These are phyloP conservation scores for Chelonia mydas DNA, from an alignment of 2,797 vertebrate species.

Conservation along the genomic window DNA sequence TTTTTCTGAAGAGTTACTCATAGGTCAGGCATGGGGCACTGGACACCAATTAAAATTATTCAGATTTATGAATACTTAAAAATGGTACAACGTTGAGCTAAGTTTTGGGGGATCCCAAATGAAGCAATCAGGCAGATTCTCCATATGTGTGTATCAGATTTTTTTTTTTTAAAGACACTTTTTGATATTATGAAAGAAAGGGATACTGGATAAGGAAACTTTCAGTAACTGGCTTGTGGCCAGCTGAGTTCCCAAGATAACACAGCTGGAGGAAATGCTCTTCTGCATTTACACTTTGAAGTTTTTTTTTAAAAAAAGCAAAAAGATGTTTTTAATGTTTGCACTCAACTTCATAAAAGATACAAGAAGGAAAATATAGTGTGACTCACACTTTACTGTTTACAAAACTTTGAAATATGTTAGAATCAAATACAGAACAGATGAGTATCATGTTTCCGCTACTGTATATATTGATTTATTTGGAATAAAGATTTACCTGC, in stretches of 20 bases:
- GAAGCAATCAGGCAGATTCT: neutral
- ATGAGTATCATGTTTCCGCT: slow-evolving; percentile 26
- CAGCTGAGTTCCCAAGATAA: neutral
- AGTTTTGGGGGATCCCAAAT: neutral
- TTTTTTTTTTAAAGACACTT: neutral
- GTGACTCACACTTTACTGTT: slow-evolving; percentile 61
- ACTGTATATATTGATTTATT: slow-evolving; percentile 42
- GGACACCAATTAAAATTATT: neutral
- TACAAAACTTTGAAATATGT: slow-evolving; percentile 66
- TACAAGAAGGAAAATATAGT: slow-evolving; percentile 46
- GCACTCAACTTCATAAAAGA: slow-evolving; percentile 58
- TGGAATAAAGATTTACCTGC: slow-evolving; percentile 68
- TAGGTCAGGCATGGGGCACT: neutral
- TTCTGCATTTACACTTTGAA: slow-evolving; percentile 32
- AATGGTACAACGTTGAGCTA: neutral
- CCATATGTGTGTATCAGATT: neutral
- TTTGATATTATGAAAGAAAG: neutral
- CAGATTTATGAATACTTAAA: neutral
- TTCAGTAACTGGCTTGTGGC: neutral
- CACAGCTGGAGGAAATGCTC: neutral
- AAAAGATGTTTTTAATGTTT: slow-evolving; percentile 55
- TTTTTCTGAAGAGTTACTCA: neutral
- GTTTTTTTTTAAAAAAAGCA: slow-evolving; percentile 8
- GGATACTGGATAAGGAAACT: neutral
- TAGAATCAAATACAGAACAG: slow-evolving; percentile 51